Conservation (phyloP, 2,888 invertebrate species). For the Phyllotreta striolata region DNA sequence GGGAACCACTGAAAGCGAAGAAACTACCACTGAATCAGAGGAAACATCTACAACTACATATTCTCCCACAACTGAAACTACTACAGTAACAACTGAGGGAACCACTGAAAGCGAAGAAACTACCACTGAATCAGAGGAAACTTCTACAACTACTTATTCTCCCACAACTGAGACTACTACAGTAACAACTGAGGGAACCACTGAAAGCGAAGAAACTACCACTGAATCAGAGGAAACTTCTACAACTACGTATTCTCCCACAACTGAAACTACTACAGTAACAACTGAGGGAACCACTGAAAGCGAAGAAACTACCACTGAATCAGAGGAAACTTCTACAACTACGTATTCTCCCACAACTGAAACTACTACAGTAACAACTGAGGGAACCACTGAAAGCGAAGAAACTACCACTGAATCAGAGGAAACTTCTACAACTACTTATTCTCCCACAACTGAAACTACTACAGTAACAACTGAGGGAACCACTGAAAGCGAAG, state of each 20-base stretch:
- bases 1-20: background rate
- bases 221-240: no score
- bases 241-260: no score
- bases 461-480: background rate
- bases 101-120: no score
- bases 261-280: background rate
- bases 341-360: no score
- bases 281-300: conserved; percentile 25
- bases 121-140: no score
- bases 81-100: no score
- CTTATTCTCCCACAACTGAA: no score
- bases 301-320: background rate
- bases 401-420: conserved; percentile 12
- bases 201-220: background rate
- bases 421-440: conserved; percentile 10
- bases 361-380: conserved; percentile 1
- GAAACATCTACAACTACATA: no score
- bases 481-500: background rate
- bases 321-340: conserved; percentile 13
- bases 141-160: no score
- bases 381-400: conserved; percentile 5
- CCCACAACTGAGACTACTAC: no score
- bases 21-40: conserved; percentile 11
- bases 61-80: no score
- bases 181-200: background rate